A percentile compares a stretch with the other conserved stretches of the same genome.
Conservation (phyloP, 2,888 invertebrate genomes). For the Cecidostiba fungosa region DNA sequence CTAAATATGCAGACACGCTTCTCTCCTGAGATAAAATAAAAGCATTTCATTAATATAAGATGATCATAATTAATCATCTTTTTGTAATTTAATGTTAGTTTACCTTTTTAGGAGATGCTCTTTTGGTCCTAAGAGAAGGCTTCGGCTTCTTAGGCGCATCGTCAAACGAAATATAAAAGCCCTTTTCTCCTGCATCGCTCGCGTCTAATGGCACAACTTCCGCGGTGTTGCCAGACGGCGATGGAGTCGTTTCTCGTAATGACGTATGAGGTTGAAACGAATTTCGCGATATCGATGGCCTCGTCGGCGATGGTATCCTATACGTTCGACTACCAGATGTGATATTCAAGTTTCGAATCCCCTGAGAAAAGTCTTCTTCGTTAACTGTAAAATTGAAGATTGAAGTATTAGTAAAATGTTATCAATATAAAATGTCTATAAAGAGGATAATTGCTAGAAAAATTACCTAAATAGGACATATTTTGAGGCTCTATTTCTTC, state of each 20-base stretch:
- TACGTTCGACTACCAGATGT: conserved; percentile 94
- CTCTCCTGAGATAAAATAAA: conserved; percentile 70
- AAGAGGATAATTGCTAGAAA: not conserved
- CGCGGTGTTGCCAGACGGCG: conserved; percentile 77
- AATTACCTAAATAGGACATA: conserved; percentile 93
- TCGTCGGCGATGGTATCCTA: conserved; percentile 93
- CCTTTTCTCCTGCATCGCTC: conserved; percentile 84
- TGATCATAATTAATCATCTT: not conserved
- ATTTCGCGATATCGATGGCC: conserved; percentile 86
- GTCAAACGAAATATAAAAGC: conserved; percentile 97
- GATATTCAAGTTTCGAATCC: conserved; percentile 90
- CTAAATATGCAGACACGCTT: conserved; percentile 74
- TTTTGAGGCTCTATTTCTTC: conserved; percentile 85
- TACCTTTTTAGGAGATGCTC: conserved; percentile 90
- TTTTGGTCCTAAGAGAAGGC: conserved; percentile 90
- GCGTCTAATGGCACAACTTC: conserved; percentile 80
- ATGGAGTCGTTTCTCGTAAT: conserved; percentile 78
- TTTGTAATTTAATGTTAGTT: conserved; percentile 46
- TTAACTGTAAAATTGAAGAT: conserved; percentile 69
- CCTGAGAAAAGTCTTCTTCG: conserved; percentile 81
- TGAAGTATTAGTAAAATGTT: not conserved
- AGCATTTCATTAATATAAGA: not conserved
- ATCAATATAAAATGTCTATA: not conserved
- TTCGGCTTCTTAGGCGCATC: conserved; percentile 94
- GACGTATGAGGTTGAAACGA: conserved; percentile 84